phyloP scores from a whole-genome alignment of 2,113 vertebrate genomes.

The Xiphophorus couchianus region DNA sequence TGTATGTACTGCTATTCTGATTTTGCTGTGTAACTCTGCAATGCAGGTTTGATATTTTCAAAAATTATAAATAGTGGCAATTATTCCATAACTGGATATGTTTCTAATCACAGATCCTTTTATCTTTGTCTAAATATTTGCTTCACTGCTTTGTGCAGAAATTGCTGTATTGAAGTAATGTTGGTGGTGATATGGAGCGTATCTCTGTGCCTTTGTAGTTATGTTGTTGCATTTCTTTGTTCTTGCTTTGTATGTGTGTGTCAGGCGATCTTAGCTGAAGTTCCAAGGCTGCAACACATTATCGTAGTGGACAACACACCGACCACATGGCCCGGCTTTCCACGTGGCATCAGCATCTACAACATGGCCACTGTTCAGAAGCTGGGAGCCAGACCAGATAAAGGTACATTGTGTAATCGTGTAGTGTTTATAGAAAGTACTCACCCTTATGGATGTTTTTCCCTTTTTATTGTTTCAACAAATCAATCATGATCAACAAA shows the following conservation, averaged over 20 bases:
- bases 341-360: conserved; percentile 87
- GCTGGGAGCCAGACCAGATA: conserved; percentile 82
- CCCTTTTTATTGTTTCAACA: too few relatives aligned
- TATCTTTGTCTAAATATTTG: not conserved
- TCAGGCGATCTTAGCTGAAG: conserved; percentile 87
- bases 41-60: not conserved
- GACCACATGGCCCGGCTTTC: conserved; percentile 80
- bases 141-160: not conserved
- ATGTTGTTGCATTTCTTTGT: not conserved
- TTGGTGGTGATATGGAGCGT: not conserved
- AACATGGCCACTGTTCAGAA: conserved; percentile 90
- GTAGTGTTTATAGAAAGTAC: not conserved
- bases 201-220: not conserved
- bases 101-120: not conserved
- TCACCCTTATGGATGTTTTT: too few relatives aligned
- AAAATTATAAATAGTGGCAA: not conserved
- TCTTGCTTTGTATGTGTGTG: conserved; percentile 2
- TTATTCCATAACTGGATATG: not conserved
- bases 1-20: not conserved
- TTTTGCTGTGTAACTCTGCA: not conserved
- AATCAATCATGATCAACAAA: too few relatives aligned
- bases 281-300: conserved; percentile 87
- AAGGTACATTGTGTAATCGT: conserved; percentile 68
- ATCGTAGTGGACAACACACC: conserved; percentile 88
- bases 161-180: not conserved